phyloP scores from a whole-genome alignment of 1,140 invertebrate genomes.

The Gryllus bimaculatus region DNA sequence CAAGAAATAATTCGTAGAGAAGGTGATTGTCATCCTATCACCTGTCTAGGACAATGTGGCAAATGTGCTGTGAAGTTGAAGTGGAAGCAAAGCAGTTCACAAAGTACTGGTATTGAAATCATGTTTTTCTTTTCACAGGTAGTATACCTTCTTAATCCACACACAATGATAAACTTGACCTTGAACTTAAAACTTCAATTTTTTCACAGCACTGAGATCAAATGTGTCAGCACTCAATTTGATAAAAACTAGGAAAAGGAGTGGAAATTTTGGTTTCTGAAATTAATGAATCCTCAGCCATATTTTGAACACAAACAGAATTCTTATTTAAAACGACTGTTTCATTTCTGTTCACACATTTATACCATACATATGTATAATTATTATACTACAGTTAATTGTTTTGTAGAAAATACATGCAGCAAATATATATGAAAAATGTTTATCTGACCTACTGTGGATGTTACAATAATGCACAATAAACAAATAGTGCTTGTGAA shows the following conservation, averaged over 20 bases:
- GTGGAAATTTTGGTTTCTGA: not conserved
- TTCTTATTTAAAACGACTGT: not conserved
- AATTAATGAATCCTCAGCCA: not conserved
- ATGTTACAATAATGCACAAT: constrained; percentile 5
- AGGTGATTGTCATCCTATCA: not conserved
- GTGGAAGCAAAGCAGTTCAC: not conserved
- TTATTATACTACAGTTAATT: not conserved
- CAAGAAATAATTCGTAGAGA: not conserved
- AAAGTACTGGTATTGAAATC: no score
- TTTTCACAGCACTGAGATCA: not conserved
- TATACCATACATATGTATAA: constrained; percentile 6
- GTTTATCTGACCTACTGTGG: not conserved
- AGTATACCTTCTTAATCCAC: no score
- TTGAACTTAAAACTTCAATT: not conserved
- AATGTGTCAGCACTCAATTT: not conserved
- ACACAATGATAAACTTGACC: no score
- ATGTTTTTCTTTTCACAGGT: no score
- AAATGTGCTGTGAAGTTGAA: not conserved
- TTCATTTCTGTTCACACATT: constrained; percentile 5
- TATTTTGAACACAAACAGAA: not conserved
- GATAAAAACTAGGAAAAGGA: not conserved
- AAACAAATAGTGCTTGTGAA: not conserved
- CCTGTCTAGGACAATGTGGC: not conserved
- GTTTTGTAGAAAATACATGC: constrained; percentile 1
- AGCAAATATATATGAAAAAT: constrained; percentile 1